Conservation (phyloP, 2,888 invertebrate genomes). For the Ochropleura plecta region DNA sequence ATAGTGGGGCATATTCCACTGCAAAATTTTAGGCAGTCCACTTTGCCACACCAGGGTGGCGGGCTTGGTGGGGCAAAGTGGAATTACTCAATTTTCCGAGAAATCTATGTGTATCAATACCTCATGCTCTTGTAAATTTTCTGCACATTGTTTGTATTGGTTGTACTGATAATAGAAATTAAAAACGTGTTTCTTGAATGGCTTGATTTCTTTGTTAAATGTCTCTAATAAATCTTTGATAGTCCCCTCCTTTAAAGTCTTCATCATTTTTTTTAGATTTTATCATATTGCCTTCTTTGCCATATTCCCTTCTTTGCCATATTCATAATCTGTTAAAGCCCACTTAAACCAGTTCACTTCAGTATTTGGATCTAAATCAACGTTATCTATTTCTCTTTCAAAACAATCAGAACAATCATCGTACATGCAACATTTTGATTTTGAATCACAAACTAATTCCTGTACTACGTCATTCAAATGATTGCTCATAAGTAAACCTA, state of each 20-base stretch:
- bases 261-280: neutral
- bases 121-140: no score
- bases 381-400: neutral
- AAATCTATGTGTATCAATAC: no score
- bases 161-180: neutral
- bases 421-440: constrained; percentile 1
- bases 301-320: neutral
- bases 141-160: no score
- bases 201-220: neutral
- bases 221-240: neutral
- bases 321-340: neutral
- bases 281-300: neutral
- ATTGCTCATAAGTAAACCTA: no score
- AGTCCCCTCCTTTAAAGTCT: neutral
- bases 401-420: neutral
- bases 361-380: no score
- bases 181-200: neutral
- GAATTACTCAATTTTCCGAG: no score
- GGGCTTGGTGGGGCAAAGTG: no score
- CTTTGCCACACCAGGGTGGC: constrained; percentile 1
- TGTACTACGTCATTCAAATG: constrained; percentile 5
- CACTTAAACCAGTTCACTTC: neutral
- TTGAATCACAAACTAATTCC: constrained; percentile 2
- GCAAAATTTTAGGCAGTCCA: constrained; percentile 12
- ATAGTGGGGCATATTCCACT: constrained; percentile 14